Base-by-base conservation (phyloP, 1,140 invertebrate genomes). In the Penaeus japonicus region DNA sequence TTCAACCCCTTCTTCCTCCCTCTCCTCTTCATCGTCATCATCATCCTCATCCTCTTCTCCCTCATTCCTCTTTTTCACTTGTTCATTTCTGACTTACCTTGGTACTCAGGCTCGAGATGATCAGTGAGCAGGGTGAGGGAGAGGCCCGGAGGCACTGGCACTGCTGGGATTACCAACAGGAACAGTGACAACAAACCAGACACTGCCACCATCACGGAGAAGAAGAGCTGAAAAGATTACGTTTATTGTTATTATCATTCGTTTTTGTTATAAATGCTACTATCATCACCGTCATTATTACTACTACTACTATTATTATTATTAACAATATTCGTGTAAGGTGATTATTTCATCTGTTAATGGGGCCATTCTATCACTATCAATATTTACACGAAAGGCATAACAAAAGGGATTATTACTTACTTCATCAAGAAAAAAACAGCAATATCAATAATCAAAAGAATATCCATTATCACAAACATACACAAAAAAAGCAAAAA, bases 51-150 rank as follows among this genome's bases (percentile, higher is more conserved):
- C 47, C 47, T 47, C 1, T 12, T 12, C 47, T n/a, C n/a, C n/a
- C n/a, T n/a, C n/a, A n/a, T n/a, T n/a, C n/a, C n/a, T n/a, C n/a
- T n/a, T n/a, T n/a, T n/a, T n/a, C n/a, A n/a, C n/a, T 47, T 47
- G 39, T 15, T 55, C 78, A 15, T 18, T 75, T 81, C 70, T 62
- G n/a, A 53, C 10, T 18, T 22, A 22, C 62, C 73, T 27, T 55
- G 53, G 30, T 92, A 57, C 90, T 92, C 73, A 27, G 90, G 39
- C 91, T 93, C 4, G 92, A 92, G 53, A 88, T 91, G 77, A 90
- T 91, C 80, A 92, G 93, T 91, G 90, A 92, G 62, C 83, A 90
- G 47, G 32, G 93, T 53, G 93, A 93, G 91, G 81, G 91, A 32
- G 91, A 92, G 78, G n/a, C 70, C 84, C 4, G 77, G 87, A 24